Conservation (phyloP, 2,888 invertebrate species). For the Coenonympha glycerion region DNA sequence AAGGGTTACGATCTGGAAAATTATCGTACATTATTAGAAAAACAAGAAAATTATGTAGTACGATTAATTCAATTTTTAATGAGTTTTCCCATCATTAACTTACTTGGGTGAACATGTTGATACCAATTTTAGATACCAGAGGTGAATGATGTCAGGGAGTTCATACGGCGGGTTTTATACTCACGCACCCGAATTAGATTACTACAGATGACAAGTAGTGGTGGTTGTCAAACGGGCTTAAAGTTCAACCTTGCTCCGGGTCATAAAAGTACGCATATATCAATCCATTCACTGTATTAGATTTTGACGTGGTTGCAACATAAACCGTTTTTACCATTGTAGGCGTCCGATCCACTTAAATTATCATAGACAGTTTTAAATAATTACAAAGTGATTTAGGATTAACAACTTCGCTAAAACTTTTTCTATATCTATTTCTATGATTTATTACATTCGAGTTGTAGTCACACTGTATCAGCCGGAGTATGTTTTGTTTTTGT, state of each 20-base stretch:
- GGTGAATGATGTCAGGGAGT: slow-evolving; percentile 19
- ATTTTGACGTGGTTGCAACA: slow-evolving; percentile 19
- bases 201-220: slow-evolving; percentile 29
- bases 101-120: slow-evolving; percentile 25
- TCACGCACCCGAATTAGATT: slow-evolving; percentile 24
- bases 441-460: background rate
- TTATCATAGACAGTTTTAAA: background rate
- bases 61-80: background rate
- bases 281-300: slow-evolving; percentile 27
- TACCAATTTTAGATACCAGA: slow-evolving; percentile 5
- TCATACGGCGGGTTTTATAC: slow-evolving; percentile 26
- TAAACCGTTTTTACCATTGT: slow-evolving; percentile 16
- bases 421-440: too few relatives aligned
- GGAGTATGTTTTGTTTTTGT: too few relatives aligned
- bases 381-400: background rate
- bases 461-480: too few relatives aligned
- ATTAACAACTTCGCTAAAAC: background rate
- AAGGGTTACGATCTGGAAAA: slow-evolving; percentile 31
- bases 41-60: background rate
- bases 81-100: slow-evolving; percentile 7
- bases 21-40: background rate
- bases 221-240: slow-evolving; percentile 34
- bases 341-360: slow-evolving; percentile 8
- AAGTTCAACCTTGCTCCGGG: slow-evolving; percentile 29
- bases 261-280: slow-evolving; percentile 29